These are phyloP conservation scores for Peromyscus aztecus DNA, from an alignment of 2,797 vertebrate genomes.

Conservation along the genomic window DNA sequence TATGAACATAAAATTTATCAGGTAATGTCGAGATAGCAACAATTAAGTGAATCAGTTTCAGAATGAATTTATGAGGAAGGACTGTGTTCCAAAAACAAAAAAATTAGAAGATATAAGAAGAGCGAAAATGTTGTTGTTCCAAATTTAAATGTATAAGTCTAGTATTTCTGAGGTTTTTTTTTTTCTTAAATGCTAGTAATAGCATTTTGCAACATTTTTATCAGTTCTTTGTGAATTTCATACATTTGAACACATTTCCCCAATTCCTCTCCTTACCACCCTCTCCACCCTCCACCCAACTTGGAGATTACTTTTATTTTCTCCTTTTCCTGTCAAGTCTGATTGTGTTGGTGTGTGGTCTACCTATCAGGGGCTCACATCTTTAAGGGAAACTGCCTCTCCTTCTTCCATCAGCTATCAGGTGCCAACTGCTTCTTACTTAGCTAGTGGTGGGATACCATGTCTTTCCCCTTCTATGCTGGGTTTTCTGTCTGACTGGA, in stretches of 20 bases:
- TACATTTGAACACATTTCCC: not conserved
- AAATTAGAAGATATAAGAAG: conserved; percentile 21
- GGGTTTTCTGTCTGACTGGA: not conserved
- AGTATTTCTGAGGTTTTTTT: not conserved
- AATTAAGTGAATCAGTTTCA: conserved; percentile 57
- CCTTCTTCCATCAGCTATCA: not conserved
- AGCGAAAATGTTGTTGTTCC: conserved; percentile 26
- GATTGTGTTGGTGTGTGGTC: not conserved
- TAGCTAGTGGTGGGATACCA: not conserved
- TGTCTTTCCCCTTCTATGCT: not conserved
- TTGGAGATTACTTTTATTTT: not conserved
- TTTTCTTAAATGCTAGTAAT: not conserved
- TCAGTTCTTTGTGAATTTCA: not conserved
- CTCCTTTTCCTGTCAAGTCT: not conserved
- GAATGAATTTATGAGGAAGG: conserved; percentile 55
- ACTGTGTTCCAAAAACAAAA: conserved; percentile 9
- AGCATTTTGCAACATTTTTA: not conserved
- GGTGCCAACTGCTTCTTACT: not conserved
- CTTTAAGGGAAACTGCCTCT: not conserved
- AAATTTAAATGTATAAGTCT: conserved; percentile 5
- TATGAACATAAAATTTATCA: conserved; percentile 58
- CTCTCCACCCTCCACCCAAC: not conserved
- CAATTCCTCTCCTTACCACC: not conserved
- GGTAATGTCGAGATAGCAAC: conserved; percentile 54
- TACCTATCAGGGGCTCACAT: not conserved